Conservation (phyloP, 2,797 vertebrate genomes). For the Aldrovandia affinis region DNA sequence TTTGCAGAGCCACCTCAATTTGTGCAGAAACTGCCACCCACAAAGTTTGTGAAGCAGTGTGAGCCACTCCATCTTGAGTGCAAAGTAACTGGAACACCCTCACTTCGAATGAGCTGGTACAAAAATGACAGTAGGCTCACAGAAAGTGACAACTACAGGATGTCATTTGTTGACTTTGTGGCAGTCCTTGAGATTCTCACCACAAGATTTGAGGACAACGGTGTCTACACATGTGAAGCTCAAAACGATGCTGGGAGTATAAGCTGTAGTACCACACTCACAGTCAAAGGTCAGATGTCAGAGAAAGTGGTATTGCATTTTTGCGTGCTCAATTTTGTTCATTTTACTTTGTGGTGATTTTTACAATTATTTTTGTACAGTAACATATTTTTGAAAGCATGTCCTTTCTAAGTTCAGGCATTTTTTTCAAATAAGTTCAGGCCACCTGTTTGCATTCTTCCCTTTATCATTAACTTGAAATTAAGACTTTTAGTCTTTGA, state of each 20-base stretch:
- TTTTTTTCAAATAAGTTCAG: no score
- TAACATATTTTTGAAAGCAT: no score
- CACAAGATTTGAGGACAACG: slow-evolving; percentile 82
- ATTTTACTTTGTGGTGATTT: not conserved
- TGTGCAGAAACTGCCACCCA: slow-evolving; percentile 89
- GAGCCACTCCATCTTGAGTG: slow-evolving; percentile 89
- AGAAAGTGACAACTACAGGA: slow-evolving; percentile 82
- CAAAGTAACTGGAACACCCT: slow-evolving; percentile 89
- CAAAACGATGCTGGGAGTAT: slow-evolving; percentile 92
- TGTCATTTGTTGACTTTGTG: slow-evolving; percentile 85
- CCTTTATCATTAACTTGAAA: not conserved
- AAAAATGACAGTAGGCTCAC: slow-evolving; percentile 88
- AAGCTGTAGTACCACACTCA: slow-evolving; percentile 91
- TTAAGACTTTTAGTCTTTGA: not conserved
- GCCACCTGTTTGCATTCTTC: no score
- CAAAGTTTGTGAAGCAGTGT: slow-evolving; percentile 88
- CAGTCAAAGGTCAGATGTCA: slow-evolving; percentile 85
- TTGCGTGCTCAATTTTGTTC: not conserved
- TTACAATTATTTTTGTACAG: not conserved
- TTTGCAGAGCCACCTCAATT: slow-evolving; percentile 97
- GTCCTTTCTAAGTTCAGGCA: not conserved
- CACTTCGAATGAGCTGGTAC: slow-evolving; percentile 90
- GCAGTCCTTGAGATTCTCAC: slow-evolving; percentile 87
- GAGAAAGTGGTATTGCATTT: not conserved
- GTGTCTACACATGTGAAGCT: slow-evolving; percentile 96